Base-by-base conservation (phyloP, 2,797 vertebrate genomes). In the Zonotrichia albicollis region DNA sequence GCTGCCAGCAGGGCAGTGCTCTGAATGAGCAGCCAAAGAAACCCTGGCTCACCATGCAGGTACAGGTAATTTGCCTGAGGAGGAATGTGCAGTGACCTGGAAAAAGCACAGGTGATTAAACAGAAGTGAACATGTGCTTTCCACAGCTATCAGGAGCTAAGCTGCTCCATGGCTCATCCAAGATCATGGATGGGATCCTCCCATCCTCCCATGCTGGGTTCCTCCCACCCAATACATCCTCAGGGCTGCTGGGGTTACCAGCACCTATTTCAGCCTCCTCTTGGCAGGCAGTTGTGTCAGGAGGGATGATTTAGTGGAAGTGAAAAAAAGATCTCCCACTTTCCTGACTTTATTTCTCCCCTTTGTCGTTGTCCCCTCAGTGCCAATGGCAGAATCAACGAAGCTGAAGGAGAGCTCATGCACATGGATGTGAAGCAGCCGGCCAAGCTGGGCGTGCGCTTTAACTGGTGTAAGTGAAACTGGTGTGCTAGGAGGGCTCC, bases 391-490 rank as follows among this genome's bases (percentile, higher is more conserved):
- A 97, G 97, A 46, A 19, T 98, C 91, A 98, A 96, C 16, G 97
- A 97, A 89, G 97, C 98, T 1, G 98, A 98, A 95, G 99, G 99
- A 25, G 98, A 97, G 16, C 97, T 98, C 42, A 97, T 98, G 55
- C 96, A 97, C n/a, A 97, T 96, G 76, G 98, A 99, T 64, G 58
- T 97, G 27, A 98, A 98, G 46, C 98, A 99, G 85, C 98, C 98
- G 0, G 99, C 99, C 89, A 99, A 99, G 94, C 94, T 99, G 92
- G 98, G 97, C 6, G 98, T 99, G 87, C 99, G 97, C 96, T 99
- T 98, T 89, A 98, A 97, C 72, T 98, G 98, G 20, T 98, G 99
- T 99, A 98, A 98, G 98, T 98, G 42, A 43, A 43, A 43, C 42
- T 43, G 42, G 67, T 54, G 61, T 19, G 45, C 6, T 58, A 76